phyloP scores from a whole-genome alignment of 1,140 invertebrate species.

The Psix sp. region DNA sequence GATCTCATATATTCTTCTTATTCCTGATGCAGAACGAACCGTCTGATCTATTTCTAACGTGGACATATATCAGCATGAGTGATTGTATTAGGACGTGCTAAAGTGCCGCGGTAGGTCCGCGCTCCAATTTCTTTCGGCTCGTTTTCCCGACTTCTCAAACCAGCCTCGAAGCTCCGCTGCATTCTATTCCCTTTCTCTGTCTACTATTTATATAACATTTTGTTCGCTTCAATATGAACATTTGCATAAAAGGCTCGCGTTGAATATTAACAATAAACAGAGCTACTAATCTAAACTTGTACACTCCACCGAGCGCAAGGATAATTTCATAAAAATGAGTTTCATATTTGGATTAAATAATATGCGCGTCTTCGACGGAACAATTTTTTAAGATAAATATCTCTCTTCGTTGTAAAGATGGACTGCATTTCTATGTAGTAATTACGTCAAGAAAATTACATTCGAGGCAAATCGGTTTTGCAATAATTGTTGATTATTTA shows the following conservation, averaged over 20 bases:
- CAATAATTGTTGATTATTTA: slow-evolving; percentile 56
- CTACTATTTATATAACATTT: too few species aligned
- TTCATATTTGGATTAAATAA: slow-evolving; percentile 41
- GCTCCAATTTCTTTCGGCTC: slow-evolving; percentile 13
- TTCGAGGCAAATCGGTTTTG: slow-evolving; percentile 37
- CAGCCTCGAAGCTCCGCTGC: too few species aligned
- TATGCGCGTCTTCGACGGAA: slow-evolving; percentile 26
- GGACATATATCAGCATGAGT: slow-evolving; percentile 27
- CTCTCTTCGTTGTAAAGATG: slow-evolving; percentile 28
- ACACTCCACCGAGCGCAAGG: neutral
- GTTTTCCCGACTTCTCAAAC: too few species aligned
- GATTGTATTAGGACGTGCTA: slow-evolving; percentile 23
- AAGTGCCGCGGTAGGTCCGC: slow-evolving; percentile 7
- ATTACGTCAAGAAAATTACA: slow-evolving; percentile 43
- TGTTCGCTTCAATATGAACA: too few species aligned
- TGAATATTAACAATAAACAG: too few species aligned
- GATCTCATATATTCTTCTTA: slow-evolving; percentile 46
- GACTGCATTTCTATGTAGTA: slow-evolving; percentile 40
- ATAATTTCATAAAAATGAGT: slow-evolving; percentile 27
- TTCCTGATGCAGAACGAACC: slow-evolving; percentile 52
- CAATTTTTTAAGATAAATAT: slow-evolving; percentile 41
- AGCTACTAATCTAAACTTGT: too few species aligned
- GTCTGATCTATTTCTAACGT: slow-evolving; percentile 58
- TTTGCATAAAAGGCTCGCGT: too few species aligned
- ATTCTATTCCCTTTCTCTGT: too few species aligned